A percentile compares a stretch with the other conserved stretches of the same genome.
Evolutionary conservation across 2,797 vertebrate genomes (phyloP).

Genomic region (Alectoris magna): DNA sequence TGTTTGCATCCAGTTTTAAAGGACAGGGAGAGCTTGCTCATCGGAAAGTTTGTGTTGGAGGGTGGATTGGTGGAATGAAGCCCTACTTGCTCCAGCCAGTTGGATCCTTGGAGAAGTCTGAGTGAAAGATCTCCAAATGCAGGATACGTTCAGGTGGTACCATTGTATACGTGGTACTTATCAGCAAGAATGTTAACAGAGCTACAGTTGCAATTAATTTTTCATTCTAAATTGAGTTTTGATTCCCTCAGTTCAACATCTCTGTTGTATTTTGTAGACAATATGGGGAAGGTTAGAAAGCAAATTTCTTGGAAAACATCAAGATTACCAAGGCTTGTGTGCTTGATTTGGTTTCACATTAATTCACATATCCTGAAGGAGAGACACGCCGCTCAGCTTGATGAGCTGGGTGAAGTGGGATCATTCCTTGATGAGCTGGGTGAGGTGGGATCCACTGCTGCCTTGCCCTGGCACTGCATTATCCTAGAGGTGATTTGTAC

Average conservation of each 20-base stretch:
- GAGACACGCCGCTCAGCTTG: background rate
- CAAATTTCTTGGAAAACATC: background rate
- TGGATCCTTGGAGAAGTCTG: background rate
- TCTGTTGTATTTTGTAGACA: background rate
- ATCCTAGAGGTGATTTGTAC: background rate
- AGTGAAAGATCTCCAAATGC: background rate
- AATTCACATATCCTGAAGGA: background rate
- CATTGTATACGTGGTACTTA: background rate
- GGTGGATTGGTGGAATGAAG: background rate
- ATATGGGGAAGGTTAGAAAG: background rate
- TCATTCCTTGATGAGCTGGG: background rate
- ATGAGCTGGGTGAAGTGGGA: background rate
- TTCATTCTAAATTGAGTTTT: background rate
- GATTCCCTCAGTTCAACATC: background rate
- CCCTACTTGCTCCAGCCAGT: background rate
- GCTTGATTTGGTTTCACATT: background rate
- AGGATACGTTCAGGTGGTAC: background rate
- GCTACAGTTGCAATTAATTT: background rate
- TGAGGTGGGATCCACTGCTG: background rate
- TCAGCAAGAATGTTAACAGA: background rate
- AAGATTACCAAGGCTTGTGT: background rate
- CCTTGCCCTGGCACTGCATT: accelerated
- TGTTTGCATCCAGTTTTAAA: background rate
- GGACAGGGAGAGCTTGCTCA: background rate
- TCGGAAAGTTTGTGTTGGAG: background rate